Base-by-base conservation (phyloP, 2,113 vertebrate species). In the Bothrops jararaca region DNA sequence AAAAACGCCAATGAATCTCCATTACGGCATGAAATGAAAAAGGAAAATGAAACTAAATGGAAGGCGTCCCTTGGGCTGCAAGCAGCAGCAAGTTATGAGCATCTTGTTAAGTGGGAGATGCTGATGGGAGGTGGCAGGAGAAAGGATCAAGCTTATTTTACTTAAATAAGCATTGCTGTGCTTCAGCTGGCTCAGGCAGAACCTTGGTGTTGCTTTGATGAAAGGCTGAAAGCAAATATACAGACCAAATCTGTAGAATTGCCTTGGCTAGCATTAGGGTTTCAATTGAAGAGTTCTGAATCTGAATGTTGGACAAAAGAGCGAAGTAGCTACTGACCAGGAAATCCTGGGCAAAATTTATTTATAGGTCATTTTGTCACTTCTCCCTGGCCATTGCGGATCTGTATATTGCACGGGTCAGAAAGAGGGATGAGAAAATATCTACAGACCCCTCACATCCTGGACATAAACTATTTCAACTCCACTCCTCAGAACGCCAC, bases 11-110 rank as follows among this genome's bases (percentile, higher is more conserved):
- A 96, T 97, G 97, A 97, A 95, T 97, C 97, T 98, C 97, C 95
- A 96, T 98, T 97, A 96, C 95, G 97, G 97, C 97, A 96, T 97
- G 97, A 98, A 98, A 98, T 97, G 96, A 97, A 95, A 97, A 97
- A 97, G 97, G 96, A 97, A 97, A 97, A 97, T 87, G 93, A 94
- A 91, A 92, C 96, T 97, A 95, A 96, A 96, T 95, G 93, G 96
- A 96, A 97, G 95, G 93, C 95, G 92, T 97, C 96, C 96, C 96
- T 89, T 87, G 34, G 96, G 96, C 94, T 96, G 95, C 95, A 24
- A 26, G 92, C 92, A 53, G 39, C 92, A 91, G 91, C 86, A 90
- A 45, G 56, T 90, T 91, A 20, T 1, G 58, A 95, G 95, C 92
- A 56, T 24, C 91, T 95, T 91, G 89, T 93, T 23, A 50, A 1